Conservation (phyloP, 2,113 vertebrate species). For the Chlamydotis undulata region DNA sequence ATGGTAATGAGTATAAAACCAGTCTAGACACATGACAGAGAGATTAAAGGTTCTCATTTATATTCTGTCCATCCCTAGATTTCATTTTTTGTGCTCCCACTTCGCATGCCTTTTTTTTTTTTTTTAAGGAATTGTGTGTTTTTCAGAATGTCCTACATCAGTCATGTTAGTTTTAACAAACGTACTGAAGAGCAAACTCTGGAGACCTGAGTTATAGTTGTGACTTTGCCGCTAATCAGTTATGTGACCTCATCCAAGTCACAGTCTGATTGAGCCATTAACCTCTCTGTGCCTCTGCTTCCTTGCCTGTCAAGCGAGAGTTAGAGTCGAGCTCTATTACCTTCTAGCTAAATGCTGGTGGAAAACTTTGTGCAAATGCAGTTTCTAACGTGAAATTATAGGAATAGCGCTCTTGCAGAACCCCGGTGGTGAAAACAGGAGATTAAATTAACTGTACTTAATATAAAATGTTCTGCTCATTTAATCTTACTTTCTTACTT, state of each 20-base stretch:
- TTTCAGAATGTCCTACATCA: not conserved
- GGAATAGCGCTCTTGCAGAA: not conserved
- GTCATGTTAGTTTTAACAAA: not conserved
- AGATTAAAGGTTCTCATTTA: not conserved
- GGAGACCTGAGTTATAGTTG: not conserved
- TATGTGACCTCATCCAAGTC: not conserved
- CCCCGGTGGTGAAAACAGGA: not conserved
- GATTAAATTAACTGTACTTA: not conserved
- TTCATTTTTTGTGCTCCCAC: not conserved
- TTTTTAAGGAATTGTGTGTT: not conserved
- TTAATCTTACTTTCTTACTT: not conserved
- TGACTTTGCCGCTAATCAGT: not conserved
- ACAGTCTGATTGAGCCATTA: slow-evolving; percentile 13
- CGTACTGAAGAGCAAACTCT: not conserved
- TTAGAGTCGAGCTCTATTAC: not conserved
- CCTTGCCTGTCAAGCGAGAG: not conserved
- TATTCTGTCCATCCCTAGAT: not conserved
- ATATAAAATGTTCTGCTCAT: not conserved
- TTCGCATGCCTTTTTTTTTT: not conserved
- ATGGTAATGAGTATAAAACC: not conserved
- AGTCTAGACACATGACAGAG: not conserved
- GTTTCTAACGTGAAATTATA: not conserved
- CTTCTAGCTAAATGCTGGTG: not conserved
- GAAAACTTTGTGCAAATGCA: not conserved
- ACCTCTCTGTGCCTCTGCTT: not conserved